Evolutionary conservation across 2,113 vertebrate genomes (phyloP).

Genomic region (Smithornis capensis): DNA sequence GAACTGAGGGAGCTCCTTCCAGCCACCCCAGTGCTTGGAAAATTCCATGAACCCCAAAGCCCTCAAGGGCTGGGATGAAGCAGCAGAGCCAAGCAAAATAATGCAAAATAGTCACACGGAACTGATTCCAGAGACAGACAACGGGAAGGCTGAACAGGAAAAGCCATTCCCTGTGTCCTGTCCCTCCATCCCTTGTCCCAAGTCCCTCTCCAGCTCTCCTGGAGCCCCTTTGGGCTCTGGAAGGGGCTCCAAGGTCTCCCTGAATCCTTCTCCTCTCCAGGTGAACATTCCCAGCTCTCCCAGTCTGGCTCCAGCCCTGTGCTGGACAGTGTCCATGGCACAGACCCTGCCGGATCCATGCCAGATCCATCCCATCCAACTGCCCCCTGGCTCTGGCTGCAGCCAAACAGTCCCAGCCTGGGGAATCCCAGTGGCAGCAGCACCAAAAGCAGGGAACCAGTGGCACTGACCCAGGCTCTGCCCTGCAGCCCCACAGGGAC

Average conservation of each 20-base stretch:
- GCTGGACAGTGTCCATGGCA: no score
- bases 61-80: not conserved
- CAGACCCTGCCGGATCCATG: no score
- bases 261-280: not conserved
- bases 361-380: no score
- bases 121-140: not conserved
- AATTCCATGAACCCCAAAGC: not conserved
- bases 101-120: not conserved
- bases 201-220: not conserved
- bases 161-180: not conserved
- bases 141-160: not conserved
- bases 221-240: not conserved
- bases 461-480: no score
- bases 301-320: not conserved
- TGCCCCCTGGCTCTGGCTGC: no score
- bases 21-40: not conserved
- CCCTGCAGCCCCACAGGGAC: no score
- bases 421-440: no score
- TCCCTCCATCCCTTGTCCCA: rapidly evolving
- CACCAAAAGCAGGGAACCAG: no score
- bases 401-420: no score
- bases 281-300: rapidly evolving
- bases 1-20: not conserved
- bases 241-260: not conserved
- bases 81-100: not conserved